These are phyloP conservation scores for Megamerina dolium DNA, from an alignment of 2,888 invertebrate genomes.

Conservation along the genomic window DNA sequence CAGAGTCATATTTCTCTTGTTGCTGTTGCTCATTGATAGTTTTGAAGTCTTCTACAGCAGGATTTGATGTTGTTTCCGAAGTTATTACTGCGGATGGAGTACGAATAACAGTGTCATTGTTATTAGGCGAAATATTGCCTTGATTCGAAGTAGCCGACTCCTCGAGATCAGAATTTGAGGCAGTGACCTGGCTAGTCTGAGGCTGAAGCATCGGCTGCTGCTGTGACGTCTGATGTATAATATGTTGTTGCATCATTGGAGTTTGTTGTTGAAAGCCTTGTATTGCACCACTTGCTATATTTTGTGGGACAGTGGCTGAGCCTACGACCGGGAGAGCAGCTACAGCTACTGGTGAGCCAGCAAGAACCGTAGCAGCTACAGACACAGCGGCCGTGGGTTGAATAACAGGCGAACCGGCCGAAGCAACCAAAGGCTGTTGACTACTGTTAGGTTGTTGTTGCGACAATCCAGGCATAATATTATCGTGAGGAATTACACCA, in stretches of 20 bases:
- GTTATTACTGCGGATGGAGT: no score
- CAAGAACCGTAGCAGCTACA: conserved; percentile 33
- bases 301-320: conserved; percentile 19
- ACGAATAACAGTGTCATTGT: neutral
- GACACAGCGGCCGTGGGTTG: conserved; percentile 44
- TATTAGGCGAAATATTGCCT: neutral
- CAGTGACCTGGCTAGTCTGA: neutral
- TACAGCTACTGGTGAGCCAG: conserved; percentile 22
- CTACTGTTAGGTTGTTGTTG: conserved; percentile 20
- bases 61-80: conserved; percentile 23
- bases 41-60: conserved; percentile 36
- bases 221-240: conserved; percentile 16
- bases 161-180: neutral
- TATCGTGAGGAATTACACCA: conserved; percentile 48
- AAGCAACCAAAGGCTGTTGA: conserved; percentile 18
- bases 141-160: neutral
- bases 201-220: conserved; percentile 13
- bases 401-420: conserved; percentile 37
- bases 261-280: conserved; percentile 33
- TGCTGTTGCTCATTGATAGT: conserved; percentile 43
- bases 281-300: conserved; percentile 19
- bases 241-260: conserved; percentile 20
- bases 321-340: conserved; percentile 22
- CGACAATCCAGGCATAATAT: conserved; percentile 37
- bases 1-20: conserved; percentile 46